Evolutionary conservation across 2,888 invertebrate species (phyloP), one percentile per base, ranked within the genome.

Genomic region (Andrena marginata): DNA sequence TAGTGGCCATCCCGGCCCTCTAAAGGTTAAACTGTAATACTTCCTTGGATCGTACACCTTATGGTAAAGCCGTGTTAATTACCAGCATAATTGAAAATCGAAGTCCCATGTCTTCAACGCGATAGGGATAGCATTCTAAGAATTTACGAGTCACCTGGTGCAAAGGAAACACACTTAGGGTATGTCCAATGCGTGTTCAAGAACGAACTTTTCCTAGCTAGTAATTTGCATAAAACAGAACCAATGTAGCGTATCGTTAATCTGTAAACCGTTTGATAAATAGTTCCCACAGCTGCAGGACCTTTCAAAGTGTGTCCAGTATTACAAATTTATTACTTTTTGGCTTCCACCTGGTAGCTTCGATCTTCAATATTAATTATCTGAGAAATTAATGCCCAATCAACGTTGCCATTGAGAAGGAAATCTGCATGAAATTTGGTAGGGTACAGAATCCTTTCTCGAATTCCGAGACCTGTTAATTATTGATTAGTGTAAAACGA

Each of bases 281-380:
- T 23, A 33, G 7, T 49, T 20, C 31, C 7, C 54, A 26, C 13
- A 33, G 54, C 16, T 20, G n/a, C 42, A 64, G 42, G 8, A 4
- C 4, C 35, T 31, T 35, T n/a, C 0, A 8, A 56, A 23, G 2
- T 33, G 8, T 0, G 42, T 7, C 23, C 8, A 29, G 31, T 35
- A 8, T 42, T 26, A 8, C 4, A 16, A 42, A 13, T 13, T 63
- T 51, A 51, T 2, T 16, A n/a, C 16, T 0, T 60, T 31, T 20
- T 16, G 26, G 16, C 4, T 2, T 49, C 8, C 16, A 8, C 4
- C 2, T 20, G 3, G 7, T 8, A 8, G 56, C 20, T 29, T 49
- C 49, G 20, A 65, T 10, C 20, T 74, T 59, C 49, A 10, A 48
- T 65, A 64, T 49, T 6, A 35, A 59, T 64, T 73, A 77, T 35